These are phyloP conservation scores for Trinectes maculatus DNA, from an alignment of 2,113 vertebrate species.

Conservation along the genomic window DNA sequence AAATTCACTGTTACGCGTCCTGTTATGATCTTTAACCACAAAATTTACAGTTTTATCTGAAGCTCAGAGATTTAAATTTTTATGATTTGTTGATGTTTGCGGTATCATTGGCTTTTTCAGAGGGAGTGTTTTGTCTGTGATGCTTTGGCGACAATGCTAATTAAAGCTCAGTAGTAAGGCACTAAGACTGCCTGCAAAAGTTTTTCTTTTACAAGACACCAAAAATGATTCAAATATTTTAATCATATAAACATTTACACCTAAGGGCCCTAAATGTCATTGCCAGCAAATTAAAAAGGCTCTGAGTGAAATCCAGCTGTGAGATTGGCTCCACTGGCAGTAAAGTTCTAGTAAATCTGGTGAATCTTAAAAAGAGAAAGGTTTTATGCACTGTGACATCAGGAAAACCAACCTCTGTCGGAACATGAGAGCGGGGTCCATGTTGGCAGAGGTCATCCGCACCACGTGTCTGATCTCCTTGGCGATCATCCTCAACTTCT, in stretches of 20 bases:
- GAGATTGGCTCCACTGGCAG: background rate
- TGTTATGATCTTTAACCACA: background rate
- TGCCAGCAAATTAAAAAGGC: background rate
- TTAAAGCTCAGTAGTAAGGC: no score
- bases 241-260: background rate
- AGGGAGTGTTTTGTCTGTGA: no score
- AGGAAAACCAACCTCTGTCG: slow-evolving; percentile 89
- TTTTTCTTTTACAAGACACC: no score
- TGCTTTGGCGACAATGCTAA: no score
- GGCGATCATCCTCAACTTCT: slow-evolving; percentile 97
- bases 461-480: slow-evolving; percentile 95
- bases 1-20: background rate
- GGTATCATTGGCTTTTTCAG: no score
- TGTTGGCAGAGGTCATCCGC: slow-evolving; percentile 95
- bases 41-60: background rate
- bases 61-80: no score
- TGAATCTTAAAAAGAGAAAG: background rate
- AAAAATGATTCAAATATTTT: background rate
- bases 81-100: no score
- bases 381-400: background rate
- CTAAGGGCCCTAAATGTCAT: background rate
- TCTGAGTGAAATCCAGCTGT: background rate
- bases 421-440: slow-evolving; percentile 98
- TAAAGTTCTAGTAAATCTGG: background rate
- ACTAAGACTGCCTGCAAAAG: no score